phyloP scores from a whole-genome alignment of 23 tunicate genomes.

The Aplidium turbinatum region DNA sequence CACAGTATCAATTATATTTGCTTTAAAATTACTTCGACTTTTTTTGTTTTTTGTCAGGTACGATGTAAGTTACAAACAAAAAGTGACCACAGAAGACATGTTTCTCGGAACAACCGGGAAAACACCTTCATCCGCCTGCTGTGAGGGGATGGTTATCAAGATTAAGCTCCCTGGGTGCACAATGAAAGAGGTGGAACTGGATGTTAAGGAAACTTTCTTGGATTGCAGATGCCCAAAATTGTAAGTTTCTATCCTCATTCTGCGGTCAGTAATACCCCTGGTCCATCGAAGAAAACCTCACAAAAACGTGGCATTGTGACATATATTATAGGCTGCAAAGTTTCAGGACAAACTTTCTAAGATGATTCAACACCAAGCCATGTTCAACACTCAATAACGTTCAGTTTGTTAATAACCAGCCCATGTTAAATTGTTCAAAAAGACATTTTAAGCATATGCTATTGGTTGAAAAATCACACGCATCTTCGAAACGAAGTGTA shows the following conservation, averaged over 20 bases:
- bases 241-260: conserved; percentile 34
- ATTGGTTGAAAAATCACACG: no score
- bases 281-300: neutral
- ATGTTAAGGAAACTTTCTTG: conserved; percentile 62
- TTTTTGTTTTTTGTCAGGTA: conserved; percentile 25
- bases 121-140: conserved; percentile 84
- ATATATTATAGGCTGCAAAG: no score
- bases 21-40: neutral
- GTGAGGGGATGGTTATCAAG: conserved; percentile 72
- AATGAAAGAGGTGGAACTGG: conserved; percentile 85
- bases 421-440: no score
- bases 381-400: no score
- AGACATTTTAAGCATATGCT: no score
- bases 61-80: conserved; percentile 88
- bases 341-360: no score
- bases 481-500: no score
- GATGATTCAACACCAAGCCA: no score
- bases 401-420: no score
- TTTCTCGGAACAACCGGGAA: conserved; percentile 88
- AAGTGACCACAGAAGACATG: conserved; percentile 86
- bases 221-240: conserved; percentile 67
- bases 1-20: neutral
- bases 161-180: conserved; percentile 56
- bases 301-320: no score
- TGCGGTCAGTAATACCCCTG: neutral